phyloP scores from a whole-genome alignment of 2,888 invertebrate species.

The Drosophila colorata region DNA sequence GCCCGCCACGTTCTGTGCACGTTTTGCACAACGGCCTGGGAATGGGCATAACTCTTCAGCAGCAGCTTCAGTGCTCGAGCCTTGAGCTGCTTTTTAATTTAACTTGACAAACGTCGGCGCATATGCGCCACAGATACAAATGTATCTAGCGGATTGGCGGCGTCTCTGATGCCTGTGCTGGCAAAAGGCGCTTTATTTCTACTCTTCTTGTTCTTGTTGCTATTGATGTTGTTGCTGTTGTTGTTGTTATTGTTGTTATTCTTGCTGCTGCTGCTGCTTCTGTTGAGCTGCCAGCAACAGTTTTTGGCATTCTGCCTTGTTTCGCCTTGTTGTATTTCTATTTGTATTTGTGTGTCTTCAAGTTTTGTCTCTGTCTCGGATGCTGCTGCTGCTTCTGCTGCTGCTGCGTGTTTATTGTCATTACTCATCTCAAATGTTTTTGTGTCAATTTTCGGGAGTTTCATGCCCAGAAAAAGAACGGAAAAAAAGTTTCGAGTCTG shows the following conservation, averaged over 20 bases:
- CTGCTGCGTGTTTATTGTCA: conserved; percentile 65
- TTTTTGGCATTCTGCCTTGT: conserved; percentile 46
- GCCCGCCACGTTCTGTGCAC: conserved; percentile 52
- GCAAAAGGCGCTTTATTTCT: conserved; percentile 38
- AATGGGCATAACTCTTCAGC: conserved; percentile 63
- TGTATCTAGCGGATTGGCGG: conserved; percentile 67
- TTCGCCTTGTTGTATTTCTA: conserved; percentile 23
- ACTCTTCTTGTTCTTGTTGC: not conserved
- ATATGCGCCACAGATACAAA: conserved; percentile 69
- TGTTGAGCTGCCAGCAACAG: conserved; percentile 61
- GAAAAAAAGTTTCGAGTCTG: conserved; percentile 17
- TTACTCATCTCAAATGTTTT: conserved; percentile 73
- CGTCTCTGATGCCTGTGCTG: conserved; percentile 43
- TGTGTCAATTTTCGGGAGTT: conserved; percentile 62
- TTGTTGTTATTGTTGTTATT: conserved; percentile 6
- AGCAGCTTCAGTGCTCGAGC: conserved; percentile 21
- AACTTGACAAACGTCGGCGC: conserved; percentile 69
- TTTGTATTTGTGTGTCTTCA: conserved; percentile 26
- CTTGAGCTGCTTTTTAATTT: conserved; percentile 76
- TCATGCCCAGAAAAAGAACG: conserved; percentile 1
- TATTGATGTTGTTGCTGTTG: not conserved
- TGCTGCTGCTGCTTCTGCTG: conserved; percentile 7
- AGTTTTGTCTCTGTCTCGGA: conserved; percentile 14
- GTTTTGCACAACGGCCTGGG: conserved; percentile 40
- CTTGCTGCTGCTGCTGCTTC: conserved; percentile 1